Base-by-base conservation (phyloP, 1,140 invertebrate genomes). In the Aphelenchoides fujianensis region DNA sequence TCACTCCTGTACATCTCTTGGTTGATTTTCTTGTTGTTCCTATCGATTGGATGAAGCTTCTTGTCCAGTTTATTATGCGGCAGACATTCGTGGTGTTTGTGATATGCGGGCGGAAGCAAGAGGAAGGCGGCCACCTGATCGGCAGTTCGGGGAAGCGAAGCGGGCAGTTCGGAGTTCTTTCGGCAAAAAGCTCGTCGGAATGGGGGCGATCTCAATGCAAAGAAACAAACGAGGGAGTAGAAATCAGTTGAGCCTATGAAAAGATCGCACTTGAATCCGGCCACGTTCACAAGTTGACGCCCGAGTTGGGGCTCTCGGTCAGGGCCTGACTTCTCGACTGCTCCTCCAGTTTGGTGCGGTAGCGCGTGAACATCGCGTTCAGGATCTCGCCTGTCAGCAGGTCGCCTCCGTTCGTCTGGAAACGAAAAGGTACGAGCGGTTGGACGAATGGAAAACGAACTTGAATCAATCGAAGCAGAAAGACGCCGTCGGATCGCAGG, bases 401-500 rank as follows among this genome's bases (percentile, higher is more conserved):
- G 68, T 82, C 80, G 1, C 80, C 80, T 0, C 80, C 80, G 62
- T 82, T 82, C 27, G 80, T 82, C 80, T 82, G 69, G 69, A 79
- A 79, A 62, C 12, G 28, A 63, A 61, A 5, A 28, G 34, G 7
- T 75, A 31, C n/a, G n/a, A n/a, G n/a, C n/a, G n/a, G n/a, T n/a
- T n/a, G n/a, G n/a, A n/a, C n/a, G n/a, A n/a, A n/a, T n/a, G n/a
- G n/a, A n/a, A 32, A 30, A 37, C 19, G 16, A 2, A 31, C 41
- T 78, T 82, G 80, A 36, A 85, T 77, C 37, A 85, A 55, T 16
- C 84, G 69, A 0, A 86, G 36, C 16, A 86, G 55, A 68, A 86
- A 85, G 1, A 85, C 73, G 3, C 85, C 85, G 59, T 86, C 85
- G 5, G 80, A 64, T 19, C 83, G 70, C 16, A 85, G 79, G 74